Base-by-base conservation (phyloP, 2,888 invertebrate species). In the Synanthedon vespiformis region DNA sequence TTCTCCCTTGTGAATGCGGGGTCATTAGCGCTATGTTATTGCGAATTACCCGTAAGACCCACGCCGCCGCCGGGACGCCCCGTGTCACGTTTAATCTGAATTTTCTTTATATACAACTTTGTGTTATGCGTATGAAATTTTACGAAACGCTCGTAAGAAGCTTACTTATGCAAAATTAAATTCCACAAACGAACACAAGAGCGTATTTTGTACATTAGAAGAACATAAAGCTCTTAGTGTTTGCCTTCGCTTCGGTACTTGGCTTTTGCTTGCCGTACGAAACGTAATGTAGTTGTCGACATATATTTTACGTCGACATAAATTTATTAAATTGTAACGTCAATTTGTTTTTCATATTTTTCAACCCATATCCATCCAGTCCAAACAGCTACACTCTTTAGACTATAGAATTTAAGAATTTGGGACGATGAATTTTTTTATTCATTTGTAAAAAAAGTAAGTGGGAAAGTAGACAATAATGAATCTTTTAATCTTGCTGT, bases 11-110 rank as follows among this genome's bases (percentile, higher is more conserved):
- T 82, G 82, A 84, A 83, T 83, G 75, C 71, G 62, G 72, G 74
- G 71, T 84, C 84, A 84, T 85, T 85, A 85, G 82, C 74, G 81
- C 77, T 71, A 70, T 80, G 82, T 83, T 83, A 83, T 80, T 83
- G 78, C 80, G 77, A 82, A 78, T 80, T 77, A 74, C 75, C 74
- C 70, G 64, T 70, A 72, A 74, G 72, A 74, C 72, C 67, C 63
- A 61, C 14, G 44, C 64, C 62, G 44, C 64, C 62, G 60, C 60
- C 59, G 63, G 69, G 68, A 67, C 67, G 65, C 61, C 60, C 60
- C 55, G 58, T 74, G 77, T 77, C 77, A 73, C 73, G 76, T 80
- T 77, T 79, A 74, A 79, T 78, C 71, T 74, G 74, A 79, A 77
- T 80, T 79, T 79, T 72, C 76, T 68, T 70, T 68, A 66, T 65